Evolutionary conservation across 2,797 vertebrate species (phyloP).

Genomic region (Simalia tracyae): DNA sequence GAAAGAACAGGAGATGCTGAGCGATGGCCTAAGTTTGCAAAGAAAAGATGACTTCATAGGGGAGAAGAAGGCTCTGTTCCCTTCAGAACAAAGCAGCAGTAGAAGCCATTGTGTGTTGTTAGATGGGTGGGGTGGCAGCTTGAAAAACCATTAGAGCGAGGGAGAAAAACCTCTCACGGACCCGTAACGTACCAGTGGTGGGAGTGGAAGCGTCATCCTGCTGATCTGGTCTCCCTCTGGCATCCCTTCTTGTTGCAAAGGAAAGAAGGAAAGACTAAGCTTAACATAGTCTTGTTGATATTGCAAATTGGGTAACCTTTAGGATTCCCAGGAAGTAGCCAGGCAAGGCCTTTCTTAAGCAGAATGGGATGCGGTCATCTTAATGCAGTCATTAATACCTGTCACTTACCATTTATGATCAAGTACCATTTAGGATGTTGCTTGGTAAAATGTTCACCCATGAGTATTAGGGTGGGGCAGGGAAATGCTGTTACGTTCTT

Average conservation of each 20-base stretch:
- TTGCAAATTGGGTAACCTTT: conserved; percentile 36
- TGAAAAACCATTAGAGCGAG: rapidly evolving
- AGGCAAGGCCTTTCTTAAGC: conserved; percentile 46
- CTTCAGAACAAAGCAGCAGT: not conserved
- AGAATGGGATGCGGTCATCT: conserved; percentile 41
- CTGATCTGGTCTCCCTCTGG: not conserved
- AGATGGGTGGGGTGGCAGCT: not conserved
- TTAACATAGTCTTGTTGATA: conserved; percentile 61
- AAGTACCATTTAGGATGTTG: conserved; percentile 59
- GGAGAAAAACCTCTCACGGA: not conserved
- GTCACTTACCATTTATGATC: conserved; percentile 35
- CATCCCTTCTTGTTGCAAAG: conserved; percentile 29
- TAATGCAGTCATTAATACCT: conserved; percentile 77
- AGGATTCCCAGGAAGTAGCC: conserved; percentile 1
- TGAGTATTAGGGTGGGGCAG: conserved; percentile 60
- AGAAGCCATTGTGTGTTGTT: not conserved
- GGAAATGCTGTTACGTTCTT: conserved; percentile 34
- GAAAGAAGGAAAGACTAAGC: conserved; percentile 47
- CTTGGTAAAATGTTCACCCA: conserved; percentile 38
- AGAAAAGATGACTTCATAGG: not conserved
- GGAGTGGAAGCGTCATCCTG: not conserved
- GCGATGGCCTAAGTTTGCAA: not conserved
- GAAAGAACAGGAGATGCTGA: not conserved
- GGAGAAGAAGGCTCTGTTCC: not conserved
- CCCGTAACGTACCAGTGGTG: not conserved